Evolutionary conservation across 1,140 invertebrate genomes (phyloP), one percentile per base, ranked within the genome.

Genomic region (Cecropterus lyciades): DNA sequence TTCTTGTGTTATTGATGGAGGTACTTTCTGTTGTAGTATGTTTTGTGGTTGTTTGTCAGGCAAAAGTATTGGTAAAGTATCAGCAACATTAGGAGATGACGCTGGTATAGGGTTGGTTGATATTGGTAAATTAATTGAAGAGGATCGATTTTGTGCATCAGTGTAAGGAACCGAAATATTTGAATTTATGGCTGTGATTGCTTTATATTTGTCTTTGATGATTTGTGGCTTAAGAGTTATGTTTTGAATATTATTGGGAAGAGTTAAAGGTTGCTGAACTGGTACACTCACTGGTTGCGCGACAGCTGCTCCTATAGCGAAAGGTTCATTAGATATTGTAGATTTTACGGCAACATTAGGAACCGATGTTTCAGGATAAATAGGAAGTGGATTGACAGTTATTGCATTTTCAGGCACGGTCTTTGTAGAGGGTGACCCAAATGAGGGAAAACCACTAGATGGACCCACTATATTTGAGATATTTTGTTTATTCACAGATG

Each of bases 351-450:
- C 10, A 15, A 13, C n/a, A n/a, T 30, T 30, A 52, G 24, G n/a
- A 15, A 15, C n/a, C 27, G 27, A 9, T 37, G 27, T 14, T 5
- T 5, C 15, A 33, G 57, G 27, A 27, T 60, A 60, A 48, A 60
- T 37, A 17, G 57, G 57, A 48, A 60, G 57, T 33, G 57, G 57
- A 13, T 48, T 60, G 45, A 5, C 24, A 37, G 57, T 14, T 17
- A 48, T 1, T n/a, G 17, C 46, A 24, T 49, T 49, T 11, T 11
- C 17, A n/a, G 7, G 11, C 13, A 13, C 3, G 13, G 3, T 43
- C 14, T 11, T 37, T 4, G 33, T 37, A 11, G 33, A 11, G 11
- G 33, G 2, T 37, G 33, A 37, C 2, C 1, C 11, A 37, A n/a
- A n/a, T n/a, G n/a, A n/a, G n/a, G n/a, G n/a, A n/a, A n/a, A n/a